Evolutionary conservation across 2,888 invertebrate genomes (phyloP), one percentile per base, ranked within the genome.

Genomic region (Ecliptopera silaceata): DNA sequence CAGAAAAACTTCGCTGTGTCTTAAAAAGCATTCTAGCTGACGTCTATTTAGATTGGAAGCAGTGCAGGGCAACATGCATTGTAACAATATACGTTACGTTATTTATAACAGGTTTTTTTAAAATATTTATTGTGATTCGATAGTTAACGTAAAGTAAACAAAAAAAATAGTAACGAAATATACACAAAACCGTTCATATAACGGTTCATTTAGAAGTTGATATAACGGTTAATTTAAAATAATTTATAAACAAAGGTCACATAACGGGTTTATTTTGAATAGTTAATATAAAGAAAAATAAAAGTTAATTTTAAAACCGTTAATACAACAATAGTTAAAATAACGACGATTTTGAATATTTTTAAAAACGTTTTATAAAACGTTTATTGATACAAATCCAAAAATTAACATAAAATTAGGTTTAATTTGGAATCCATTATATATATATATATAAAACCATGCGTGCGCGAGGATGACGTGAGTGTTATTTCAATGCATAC

Each of bases 1-100:
- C 96, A 77, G 97, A 97, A 87, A 97, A 97, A 70, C 97, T 97
- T 79, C 97, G 94, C 92, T 97, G 97, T 70, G 97, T 97, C 93
- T 97, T 97, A 91, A 97, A 97, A 91, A 95, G 94, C 93, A 96
- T 95, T 92, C 95, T 93, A 88, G 94, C 94, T 82, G 93, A 85
- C 42, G 82, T 79, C 89, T 90, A 69, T 58, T n/a, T 58, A 59
- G 49, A 58, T 60, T 54, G 41, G 61, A 82, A 81, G 83, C 82
- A 76, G 75, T 79, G 79, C 80, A 78, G 56, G 73, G 74, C 75
- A 67, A 65, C 65, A 63, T 65, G 63, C 59, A 67, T 56, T 55
- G 45, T 55, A 65, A 43, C 59, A 54, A 57, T 52, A 50, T 20
- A 38, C 49, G 12, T 63, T 67, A 60, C 47, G 58, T 52, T 45